Base-by-base conservation (phyloP, 2,113 vertebrate species). In the Pomatorhinus ruficollis region DNA sequence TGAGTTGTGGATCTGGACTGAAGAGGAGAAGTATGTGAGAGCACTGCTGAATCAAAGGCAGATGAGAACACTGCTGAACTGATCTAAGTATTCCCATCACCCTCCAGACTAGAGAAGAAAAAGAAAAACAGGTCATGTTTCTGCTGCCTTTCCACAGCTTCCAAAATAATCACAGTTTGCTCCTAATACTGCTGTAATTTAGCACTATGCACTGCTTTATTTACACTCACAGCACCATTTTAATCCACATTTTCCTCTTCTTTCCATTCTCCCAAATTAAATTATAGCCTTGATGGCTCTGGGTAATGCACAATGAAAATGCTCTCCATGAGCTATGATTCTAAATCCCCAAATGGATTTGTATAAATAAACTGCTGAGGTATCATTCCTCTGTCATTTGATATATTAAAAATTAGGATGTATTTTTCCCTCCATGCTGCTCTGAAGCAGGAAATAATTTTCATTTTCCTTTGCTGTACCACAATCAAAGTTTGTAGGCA, bases 401-500 rank as follows among this genome's bases (percentile, higher is more conserved):
- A 71, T 86, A 75, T 23, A 94, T 78, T 49, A 92, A 71, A 94
- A 92, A 94, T 93, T 60, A 83, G 88, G 77, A 90, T 70, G 25
- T 90, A 56, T 96, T 87, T 94, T 93, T 95, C 72, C 83, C 76
- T 93, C 72, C 71, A 47, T 30, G 78, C 61, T 91, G 40, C 19
- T 92, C 88, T 68, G 86, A 71, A 90, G 61, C 69, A 92, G 96
- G 96, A 95, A 96, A 94, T 72, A 80, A 95, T 95, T 94, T 93
- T 70, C 54, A 50, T 90, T 83, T 90, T 94, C 76, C 79, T 94
- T 66, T 83, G 78, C 89, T 80, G 47, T 49, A 81, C 65, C 86
- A 93, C 76, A 85, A 91, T 95, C 90, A 89, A 83, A 74, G 54
- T 75, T 92, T 22, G 15, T 66, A 95, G 94, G 75, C 94, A 66